phyloP scores from a whole-genome alignment of 2,888 invertebrate genomes.

The Harpalus rufipes region DNA sequence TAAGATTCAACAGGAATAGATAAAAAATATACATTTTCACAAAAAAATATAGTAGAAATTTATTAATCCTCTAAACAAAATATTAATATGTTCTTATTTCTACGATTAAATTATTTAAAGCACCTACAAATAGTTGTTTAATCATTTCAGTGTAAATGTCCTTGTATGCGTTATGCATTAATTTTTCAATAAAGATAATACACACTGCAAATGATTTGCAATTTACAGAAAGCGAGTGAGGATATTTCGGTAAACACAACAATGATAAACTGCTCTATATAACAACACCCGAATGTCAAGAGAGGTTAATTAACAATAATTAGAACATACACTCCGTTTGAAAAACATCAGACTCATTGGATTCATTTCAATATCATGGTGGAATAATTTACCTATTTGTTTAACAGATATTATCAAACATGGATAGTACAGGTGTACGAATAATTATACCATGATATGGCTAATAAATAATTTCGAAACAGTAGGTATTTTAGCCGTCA shows the following conservation, averaged over 20 bases:
- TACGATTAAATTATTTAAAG: too few species aligned
- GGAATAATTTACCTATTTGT: background rate
- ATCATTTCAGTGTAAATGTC: background rate
- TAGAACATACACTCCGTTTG: constrained; percentile 36
- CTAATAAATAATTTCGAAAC: background rate
- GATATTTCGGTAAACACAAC: constrained; percentile 55
- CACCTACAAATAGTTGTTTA: background rate
- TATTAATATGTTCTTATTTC: too few species aligned
- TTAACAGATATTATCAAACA: background rate
- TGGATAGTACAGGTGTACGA: background rate
- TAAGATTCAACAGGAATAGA: too few species aligned
- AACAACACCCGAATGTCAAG: constrained; percentile 55
- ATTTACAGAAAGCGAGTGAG: constrained; percentile 51
- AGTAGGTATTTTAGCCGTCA: too few species aligned
- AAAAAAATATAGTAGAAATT: too few species aligned
- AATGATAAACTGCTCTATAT: constrained; percentile 53
- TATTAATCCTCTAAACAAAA: too few species aligned
- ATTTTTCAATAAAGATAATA: background rate
- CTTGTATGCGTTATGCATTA: background rate
- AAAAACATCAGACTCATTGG: constrained; percentile 40
- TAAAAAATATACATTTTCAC: too few species aligned
- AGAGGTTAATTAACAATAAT: constrained; percentile 60
- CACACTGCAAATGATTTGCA: constrained; percentile 42
- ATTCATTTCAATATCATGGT: background rate
- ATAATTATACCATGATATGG: background rate